These are phyloP conservation scores for Halictus quadricinctus DNA, from an alignment of 2,888 invertebrate genomes.

Conservation along the genomic window DNA sequence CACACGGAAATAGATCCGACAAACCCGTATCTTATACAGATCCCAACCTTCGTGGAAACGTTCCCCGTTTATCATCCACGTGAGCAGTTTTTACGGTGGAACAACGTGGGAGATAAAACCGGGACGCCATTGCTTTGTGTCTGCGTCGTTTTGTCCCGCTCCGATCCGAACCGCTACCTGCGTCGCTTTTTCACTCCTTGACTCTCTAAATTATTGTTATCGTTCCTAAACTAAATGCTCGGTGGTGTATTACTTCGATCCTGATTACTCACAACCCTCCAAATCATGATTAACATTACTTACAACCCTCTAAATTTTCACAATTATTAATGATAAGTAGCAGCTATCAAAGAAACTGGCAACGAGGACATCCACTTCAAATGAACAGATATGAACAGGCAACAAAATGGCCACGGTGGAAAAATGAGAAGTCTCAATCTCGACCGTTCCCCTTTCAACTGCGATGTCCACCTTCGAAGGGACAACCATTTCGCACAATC, in stretches of 20 bases:
- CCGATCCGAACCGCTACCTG: neutral
- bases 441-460: neutral
- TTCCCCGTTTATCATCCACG: constrained; percentile 26
- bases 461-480: neutral
- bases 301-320: neutral
- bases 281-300: no score
- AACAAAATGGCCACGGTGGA: no score
- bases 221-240: neutral
- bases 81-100: constrained; percentile 13
- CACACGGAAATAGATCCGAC: constrained; percentile 35
- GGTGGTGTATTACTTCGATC: neutral
- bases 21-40: constrained; percentile 20
- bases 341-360: no score
- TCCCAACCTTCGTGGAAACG: constrained; percentile 17
- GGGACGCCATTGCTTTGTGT: neutral
- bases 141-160: neutral
- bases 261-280: no score
- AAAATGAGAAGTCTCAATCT: no score
- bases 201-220: neutral
- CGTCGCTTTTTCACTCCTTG: neutral
- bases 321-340: neutral
- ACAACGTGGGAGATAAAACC: constrained; percentile 28
- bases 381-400: neutral
- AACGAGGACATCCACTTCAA: neutral
- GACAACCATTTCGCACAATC: neutral